A percentile compares a stretch with the other conserved stretches of the same genome.
phyloP scores from a whole-genome alignment of 2,113 vertebrate genomes.

The Mobula birostris region DNA sequence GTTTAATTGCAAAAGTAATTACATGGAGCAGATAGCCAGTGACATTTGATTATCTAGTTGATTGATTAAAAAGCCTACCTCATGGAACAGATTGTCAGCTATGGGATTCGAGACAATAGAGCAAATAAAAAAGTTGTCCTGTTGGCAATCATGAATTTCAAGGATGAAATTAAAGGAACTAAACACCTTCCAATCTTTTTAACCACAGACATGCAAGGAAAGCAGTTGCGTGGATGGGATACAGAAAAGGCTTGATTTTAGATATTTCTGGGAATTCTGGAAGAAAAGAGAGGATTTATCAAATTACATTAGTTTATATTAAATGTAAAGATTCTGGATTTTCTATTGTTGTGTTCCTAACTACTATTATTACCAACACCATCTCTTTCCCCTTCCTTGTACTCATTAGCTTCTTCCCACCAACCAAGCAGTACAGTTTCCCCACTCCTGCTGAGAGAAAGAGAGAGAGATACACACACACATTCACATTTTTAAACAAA shows the following conservation, averaged over 20 bases:
- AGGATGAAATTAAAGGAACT: conserved; percentile 94
- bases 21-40: conserved; percentile 99
- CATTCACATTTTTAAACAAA: conserved; percentile 54
- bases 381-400: not conserved
- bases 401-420: conserved; percentile 33
- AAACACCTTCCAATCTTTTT: conserved; percentile 67
- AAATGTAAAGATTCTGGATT: not conserved
- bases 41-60: conserved; percentile 99
- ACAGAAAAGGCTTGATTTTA: conserved; percentile 65
- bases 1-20: conserved; percentile 99
- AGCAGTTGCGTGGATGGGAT: conserved; percentile 45
- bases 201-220: conserved; percentile 59
- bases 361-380: not conserved
- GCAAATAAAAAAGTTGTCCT: conserved; percentile 99
- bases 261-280: conserved; percentile 62
- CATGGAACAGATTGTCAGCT: conserved; percentile 89
- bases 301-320: not conserved
- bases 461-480: not conserved
- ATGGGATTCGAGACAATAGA: conserved; percentile 95
- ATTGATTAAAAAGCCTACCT: conserved; percentile 99
- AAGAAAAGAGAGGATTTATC: too few relatives aligned
- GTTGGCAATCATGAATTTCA: conserved; percentile 99
- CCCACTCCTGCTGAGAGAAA: too few relatives aligned
- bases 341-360: not conserved
- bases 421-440: too few relatives aligned